These are phyloP conservation scores for Danio jaintianensis DNA, from an alignment of 2,797 vertebrate genomes.

Conservation along the genomic window DNA sequence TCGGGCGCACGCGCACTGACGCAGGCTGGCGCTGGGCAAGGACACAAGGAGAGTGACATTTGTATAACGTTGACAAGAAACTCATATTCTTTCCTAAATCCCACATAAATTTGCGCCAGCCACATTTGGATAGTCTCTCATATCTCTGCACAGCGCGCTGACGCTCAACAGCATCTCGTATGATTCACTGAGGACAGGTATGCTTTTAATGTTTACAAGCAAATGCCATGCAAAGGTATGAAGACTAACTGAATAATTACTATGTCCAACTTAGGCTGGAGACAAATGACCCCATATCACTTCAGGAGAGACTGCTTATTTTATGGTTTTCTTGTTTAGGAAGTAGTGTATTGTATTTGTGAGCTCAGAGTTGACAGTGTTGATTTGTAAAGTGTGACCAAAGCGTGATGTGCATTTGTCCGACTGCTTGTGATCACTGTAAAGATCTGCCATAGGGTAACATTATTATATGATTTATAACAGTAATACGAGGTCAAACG, in stretches of 20 bases:
- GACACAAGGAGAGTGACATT: conserved; percentile 75
- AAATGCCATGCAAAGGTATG: not conserved
- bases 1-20: conserved; percentile 55
- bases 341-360: not conserved
- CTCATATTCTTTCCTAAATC: not conserved
- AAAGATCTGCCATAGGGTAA: not conserved
- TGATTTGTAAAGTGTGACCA: conserved; percentile 44
- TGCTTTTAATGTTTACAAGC: conserved; percentile 19
- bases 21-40: conserved; percentile 67
- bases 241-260: not conserved
- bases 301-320: not conserved
- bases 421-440: conserved; percentile 8
- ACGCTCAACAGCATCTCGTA: not conserved
- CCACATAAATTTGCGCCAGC: not conserved
- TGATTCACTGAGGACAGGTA: conserved; percentile 29
- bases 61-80: conserved; percentile 61
- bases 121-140: not conserved
- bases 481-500: too few relatives aligned
- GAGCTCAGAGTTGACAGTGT: not conserved
- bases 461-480: not conserved
- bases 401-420: conserved; percentile 40
- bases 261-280: not conserved
- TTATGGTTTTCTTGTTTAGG: not conserved
- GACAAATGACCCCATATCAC: not conserved
- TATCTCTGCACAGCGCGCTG: conserved; percentile 6